Evolutionary conservation across 92 coral and sea anemone genomes (phyloP).

Genomic region (Galaxea fascicularis): DNA sequence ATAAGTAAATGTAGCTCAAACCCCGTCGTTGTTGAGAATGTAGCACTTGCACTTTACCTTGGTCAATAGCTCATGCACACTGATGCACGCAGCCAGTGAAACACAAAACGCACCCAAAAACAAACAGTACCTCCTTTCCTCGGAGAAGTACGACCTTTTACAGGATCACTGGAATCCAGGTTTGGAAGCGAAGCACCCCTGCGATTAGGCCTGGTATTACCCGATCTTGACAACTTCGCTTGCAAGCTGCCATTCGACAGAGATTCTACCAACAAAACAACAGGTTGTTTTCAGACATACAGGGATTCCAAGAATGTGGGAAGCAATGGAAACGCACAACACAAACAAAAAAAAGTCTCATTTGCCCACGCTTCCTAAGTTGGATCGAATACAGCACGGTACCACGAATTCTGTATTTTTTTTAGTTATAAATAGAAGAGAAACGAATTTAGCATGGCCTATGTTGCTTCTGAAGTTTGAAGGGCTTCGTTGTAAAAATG

Average conservation of each 20-base stretch:
- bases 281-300: background rate
- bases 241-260: conserved; percentile 26
- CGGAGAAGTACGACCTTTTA: background rate
- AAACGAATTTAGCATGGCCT: too few relatives aligned
- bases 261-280: conserved; percentile 8
- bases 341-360: too few relatives aligned
- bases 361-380: too few relatives aligned
- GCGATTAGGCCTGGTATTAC: conserved; percentile 45
- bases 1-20: background rate
- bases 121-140: conserved; percentile 35
- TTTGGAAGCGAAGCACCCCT: conserved; percentile 46
- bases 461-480: too few relatives aligned
- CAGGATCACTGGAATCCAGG: conserved; percentile 22
- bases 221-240: conserved; percentile 16
- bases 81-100: too few relatives aligned
- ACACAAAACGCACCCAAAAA: background rate
- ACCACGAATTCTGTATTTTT: too few relatives aligned
- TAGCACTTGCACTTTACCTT: background rate
- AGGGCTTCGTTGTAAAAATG: too few relatives aligned
- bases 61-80: too few relatives aligned
- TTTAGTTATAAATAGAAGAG: too few relatives aligned
- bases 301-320: too few relatives aligned
- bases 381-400: too few relatives aligned
- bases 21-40: background rate
- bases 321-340: background rate